These are phyloP conservation scores for Drosophila rufa DNA, from an alignment of 1,140 invertebrate genomes.

Conservation along the genomic window DNA sequence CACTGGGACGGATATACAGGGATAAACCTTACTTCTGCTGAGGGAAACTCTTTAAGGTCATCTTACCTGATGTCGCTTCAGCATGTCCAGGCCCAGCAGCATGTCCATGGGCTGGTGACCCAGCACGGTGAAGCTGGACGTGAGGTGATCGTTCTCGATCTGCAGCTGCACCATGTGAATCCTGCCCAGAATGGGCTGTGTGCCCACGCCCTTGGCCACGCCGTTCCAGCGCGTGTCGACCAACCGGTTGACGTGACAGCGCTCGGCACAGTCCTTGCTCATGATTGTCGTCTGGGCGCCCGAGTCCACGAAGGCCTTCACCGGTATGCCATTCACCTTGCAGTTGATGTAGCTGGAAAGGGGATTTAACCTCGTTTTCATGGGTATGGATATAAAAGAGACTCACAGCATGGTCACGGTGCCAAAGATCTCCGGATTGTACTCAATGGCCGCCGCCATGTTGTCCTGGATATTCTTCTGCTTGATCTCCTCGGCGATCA, in stretches of 20 bases:
- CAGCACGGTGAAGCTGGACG: constrained; percentile 98
- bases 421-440: constrained; percentile 98
- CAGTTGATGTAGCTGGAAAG: constrained; percentile 92
- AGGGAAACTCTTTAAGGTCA: too few species aligned
- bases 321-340: constrained; percentile 97
- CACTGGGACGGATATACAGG: constrained; percentile 87
- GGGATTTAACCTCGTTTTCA: neutral
- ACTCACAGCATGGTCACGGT: constrained; percentile 96
- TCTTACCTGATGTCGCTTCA: constrained; percentile 95
- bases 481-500: constrained; percentile 98
- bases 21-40: too few species aligned
- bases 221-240: constrained; percentile 97
- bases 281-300: constrained; percentile 98
- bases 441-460: constrained; percentile 99
- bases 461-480: constrained; percentile 99
- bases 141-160: constrained; percentile 96
- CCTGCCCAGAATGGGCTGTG: constrained; percentile 97
- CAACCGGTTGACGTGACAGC: constrained; percentile 97
- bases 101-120: constrained; percentile 99
- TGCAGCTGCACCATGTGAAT: constrained; percentile 99
- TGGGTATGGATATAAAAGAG: too few species aligned
- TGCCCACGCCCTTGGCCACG: constrained; percentile 98
- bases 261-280: constrained; percentile 95
- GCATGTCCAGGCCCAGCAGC: constrained; percentile 98
- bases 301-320: constrained; percentile 99